Evolutionary conservation across 2,797 vertebrate species (phyloP).

Genomic region (Xenopus petersii): DNA sequence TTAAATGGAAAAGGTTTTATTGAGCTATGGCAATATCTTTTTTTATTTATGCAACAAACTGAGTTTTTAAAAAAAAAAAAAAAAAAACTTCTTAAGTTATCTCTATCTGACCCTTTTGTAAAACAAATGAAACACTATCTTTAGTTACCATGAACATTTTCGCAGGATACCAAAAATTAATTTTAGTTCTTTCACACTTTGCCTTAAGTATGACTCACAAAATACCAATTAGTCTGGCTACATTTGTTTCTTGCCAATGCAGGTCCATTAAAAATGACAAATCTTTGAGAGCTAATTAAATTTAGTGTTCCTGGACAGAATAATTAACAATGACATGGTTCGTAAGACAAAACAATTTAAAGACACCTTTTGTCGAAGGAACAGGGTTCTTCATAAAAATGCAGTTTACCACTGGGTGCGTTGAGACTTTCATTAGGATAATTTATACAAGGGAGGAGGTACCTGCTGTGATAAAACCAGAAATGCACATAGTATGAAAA

Average conservation of each 20-base stretch:
- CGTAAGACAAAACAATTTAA: neutral
- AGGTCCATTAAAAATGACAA: slow-evolving; percentile 1
- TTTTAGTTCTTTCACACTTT: neutral
- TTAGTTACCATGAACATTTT: no score
- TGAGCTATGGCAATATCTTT: no score
- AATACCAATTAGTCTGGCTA: neutral
- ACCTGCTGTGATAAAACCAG: slow-evolving; percentile 6
- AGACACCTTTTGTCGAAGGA: neutral
- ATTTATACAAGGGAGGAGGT: neutral
- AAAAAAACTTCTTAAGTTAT: no score
- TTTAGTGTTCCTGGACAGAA: neutral
- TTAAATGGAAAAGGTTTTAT: no score
- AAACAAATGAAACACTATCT: no score
- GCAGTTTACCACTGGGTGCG: neutral
- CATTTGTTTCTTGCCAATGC: neutral
- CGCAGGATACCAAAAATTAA: no score
- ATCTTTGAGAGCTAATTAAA: neutral
- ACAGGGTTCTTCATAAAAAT: neutral
- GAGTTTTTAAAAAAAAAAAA: no score
- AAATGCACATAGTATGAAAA: neutral
- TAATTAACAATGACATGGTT: slow-evolving; percentile 1
- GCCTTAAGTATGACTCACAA: neutral
- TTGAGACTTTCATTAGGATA: neutral
- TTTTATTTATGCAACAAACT: no score
- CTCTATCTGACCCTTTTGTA: no score